Evolutionary conservation across 2,113 vertebrate species (phyloP).

Genomic region (Gulo gulo): DNA sequence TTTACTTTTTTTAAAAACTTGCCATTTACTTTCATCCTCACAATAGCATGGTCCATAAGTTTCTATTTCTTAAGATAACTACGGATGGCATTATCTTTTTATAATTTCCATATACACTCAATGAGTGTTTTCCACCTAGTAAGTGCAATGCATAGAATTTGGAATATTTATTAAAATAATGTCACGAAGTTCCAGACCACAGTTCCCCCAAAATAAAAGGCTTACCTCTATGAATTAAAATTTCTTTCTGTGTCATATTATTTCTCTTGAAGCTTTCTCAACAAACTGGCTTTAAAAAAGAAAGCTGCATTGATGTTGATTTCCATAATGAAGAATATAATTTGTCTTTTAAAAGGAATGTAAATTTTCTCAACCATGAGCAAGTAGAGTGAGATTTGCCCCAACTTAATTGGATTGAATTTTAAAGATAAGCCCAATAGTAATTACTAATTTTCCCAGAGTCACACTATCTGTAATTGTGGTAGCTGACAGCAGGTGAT

Average conservation of each 20-base stretch:
- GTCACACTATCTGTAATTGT: not conserved
- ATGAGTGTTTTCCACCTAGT: constrained; percentile 16
- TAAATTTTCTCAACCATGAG: not conserved
- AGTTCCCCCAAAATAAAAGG: not conserved
- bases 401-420: not conserved
- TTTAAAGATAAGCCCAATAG: not conserved
- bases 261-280: not conserved
- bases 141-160: not conserved
- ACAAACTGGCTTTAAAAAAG: not conserved
- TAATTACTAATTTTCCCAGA: not conserved
- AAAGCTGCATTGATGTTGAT: not conserved
- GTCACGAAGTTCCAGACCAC: constrained; percentile 26
- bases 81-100: not conserved
- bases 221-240: not conserved
- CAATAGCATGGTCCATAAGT: not conserved
- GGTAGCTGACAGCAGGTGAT: not conserved
- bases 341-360: not conserved
- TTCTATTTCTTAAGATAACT: constrained; percentile 2
- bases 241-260: not conserved
- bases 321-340: not conserved
- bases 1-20: not conserved
- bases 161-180: constrained; percentile 30
- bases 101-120: not conserved
- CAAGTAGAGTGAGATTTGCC: not conserved
- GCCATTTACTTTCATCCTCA: not conserved